Conservation (phyloP, 2,888 invertebrate species). For the Acronicta leporina region DNA sequence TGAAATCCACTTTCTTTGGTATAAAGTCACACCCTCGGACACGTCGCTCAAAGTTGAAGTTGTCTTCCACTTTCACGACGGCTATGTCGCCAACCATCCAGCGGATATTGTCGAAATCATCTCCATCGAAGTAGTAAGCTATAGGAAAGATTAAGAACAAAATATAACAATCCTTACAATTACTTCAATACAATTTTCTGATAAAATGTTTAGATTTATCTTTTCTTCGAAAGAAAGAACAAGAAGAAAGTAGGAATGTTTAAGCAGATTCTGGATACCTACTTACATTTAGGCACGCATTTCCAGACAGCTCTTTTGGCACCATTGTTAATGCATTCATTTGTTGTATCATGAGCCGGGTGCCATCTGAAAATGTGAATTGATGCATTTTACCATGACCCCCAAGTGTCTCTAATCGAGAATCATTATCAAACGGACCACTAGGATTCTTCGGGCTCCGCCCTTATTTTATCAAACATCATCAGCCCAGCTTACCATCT, state of each 20-base stretch:
- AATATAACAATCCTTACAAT: neutral
- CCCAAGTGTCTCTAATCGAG: too few species aligned
- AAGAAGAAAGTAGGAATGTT: too few species aligned
- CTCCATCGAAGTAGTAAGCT: constrained; percentile 79
- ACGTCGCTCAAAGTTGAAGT: constrained; percentile 75
- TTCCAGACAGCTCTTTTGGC: constrained; percentile 82
- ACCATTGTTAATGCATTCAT: constrained; percentile 76
- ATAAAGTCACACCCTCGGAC: constrained; percentile 78
- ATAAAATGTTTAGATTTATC: too few species aligned
- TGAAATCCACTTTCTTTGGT: constrained; percentile 72
- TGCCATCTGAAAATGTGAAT: constrained; percentile 66
- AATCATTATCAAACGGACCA: too few species aligned
- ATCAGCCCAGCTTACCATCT: too few species aligned
- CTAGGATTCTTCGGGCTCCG: too few species aligned
- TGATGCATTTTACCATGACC: too few species aligned
- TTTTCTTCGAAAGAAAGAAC: too few species aligned
- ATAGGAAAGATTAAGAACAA: neutral
- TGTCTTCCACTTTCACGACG: constrained; percentile 78
- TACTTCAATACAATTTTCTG: too few species aligned
- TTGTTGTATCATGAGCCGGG: constrained; percentile 48
- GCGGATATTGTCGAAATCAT: constrained; percentile 76
- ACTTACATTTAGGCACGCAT: constrained; percentile 79
- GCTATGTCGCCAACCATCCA: constrained; percentile 84
- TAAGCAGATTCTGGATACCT: neutral
- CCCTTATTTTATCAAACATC: too few species aligned